phyloP scores from a whole-genome alignment of 2,888 invertebrate genomes.

The Temnothorax unifasciatus region DNA sequence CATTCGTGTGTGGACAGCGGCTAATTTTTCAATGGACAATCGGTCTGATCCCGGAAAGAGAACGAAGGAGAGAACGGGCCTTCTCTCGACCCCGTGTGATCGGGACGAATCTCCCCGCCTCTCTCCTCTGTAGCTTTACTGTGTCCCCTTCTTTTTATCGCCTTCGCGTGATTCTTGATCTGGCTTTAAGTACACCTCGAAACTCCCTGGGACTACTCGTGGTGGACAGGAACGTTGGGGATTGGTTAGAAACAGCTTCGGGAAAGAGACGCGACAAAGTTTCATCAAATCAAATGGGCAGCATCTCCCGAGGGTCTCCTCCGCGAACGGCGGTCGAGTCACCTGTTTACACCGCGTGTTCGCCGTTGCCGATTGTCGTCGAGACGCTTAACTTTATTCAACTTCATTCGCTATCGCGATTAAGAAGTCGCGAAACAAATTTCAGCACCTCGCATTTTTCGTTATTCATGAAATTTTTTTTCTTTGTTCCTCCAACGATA shows the following conservation, averaged over 20 bases:
- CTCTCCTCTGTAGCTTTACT: slow-evolving; percentile 27
- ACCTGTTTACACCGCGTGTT: slow-evolving; percentile 66
- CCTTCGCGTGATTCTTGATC: slow-evolving; percentile 7
- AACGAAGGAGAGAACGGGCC: not conserved
- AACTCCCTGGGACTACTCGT: slow-evolving; percentile 52
- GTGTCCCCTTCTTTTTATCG: slow-evolving; percentile 8
- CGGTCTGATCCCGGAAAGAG: slow-evolving; percentile 55
- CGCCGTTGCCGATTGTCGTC: slow-evolving; percentile 32
- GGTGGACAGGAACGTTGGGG: slow-evolving; percentile 40
- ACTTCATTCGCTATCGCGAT: slow-evolving; percentile 52
- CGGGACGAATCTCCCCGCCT: slow-evolving; percentile 11
- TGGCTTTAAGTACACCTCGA: slow-evolving; percentile 48
- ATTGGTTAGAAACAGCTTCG: slow-evolving; percentile 68
- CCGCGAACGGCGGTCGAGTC: slow-evolving; percentile 76
- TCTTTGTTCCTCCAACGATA: not conserved
- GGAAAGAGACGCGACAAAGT: slow-evolving; percentile 76
- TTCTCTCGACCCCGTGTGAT: not conserved
- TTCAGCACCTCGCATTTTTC: not conserved
- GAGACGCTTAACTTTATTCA: not conserved
- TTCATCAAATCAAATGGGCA: slow-evolving; percentile 84
- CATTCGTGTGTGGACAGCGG: slow-evolving; percentile 43
- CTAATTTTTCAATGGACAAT: slow-evolving; percentile 48
- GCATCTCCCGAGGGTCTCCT: slow-evolving; percentile 81
- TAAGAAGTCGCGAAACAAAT: not conserved
- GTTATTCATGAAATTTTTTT: not conserved